Conservation (phyloP, 2,113 vertebrate species). For the Melanostigma gelatinosum region DNA sequence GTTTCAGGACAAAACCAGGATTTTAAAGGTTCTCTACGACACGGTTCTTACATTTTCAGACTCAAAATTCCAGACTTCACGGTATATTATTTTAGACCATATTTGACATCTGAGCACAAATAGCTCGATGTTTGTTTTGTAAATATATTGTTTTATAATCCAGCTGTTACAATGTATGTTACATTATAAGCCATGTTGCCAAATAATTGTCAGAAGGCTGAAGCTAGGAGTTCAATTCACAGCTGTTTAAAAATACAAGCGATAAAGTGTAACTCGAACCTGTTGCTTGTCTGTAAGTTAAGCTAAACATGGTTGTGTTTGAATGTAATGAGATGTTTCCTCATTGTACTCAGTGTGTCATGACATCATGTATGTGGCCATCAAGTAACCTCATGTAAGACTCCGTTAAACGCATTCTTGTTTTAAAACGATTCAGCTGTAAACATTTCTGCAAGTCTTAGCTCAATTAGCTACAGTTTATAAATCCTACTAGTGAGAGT, state of each 20-base stretch:
- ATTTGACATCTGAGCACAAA: too few relatives aligned
- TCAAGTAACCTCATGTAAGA: neutral
- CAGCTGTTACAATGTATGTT: too few relatives aligned
- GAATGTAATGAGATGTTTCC: neutral
- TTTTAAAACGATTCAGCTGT: neutral
- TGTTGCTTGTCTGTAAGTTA: neutral
- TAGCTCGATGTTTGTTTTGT: too few relatives aligned
- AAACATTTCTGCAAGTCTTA: neutral
- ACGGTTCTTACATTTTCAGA: too few relatives aligned
- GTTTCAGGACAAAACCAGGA: neutral
- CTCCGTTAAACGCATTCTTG: neutral
- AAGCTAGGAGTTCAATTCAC: too few relatives aligned
- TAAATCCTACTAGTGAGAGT: neutral
- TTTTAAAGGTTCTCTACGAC: neutral
- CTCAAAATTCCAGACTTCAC: too few relatives aligned
- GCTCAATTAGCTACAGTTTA: neutral
- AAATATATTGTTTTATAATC: too few relatives aligned
- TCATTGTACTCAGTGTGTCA: neutral
- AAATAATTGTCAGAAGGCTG: too few relatives aligned
- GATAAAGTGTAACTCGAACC: neutral
- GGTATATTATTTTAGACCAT: too few relatives aligned
- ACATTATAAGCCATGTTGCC: too few relatives aligned
- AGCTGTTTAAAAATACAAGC: neutral
- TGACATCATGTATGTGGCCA: neutral
- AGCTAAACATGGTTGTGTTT: neutral